phyloP scores from a whole-genome alignment of 2,113 vertebrate genomes.

The Phalacrocorax brasilianus region DNA sequence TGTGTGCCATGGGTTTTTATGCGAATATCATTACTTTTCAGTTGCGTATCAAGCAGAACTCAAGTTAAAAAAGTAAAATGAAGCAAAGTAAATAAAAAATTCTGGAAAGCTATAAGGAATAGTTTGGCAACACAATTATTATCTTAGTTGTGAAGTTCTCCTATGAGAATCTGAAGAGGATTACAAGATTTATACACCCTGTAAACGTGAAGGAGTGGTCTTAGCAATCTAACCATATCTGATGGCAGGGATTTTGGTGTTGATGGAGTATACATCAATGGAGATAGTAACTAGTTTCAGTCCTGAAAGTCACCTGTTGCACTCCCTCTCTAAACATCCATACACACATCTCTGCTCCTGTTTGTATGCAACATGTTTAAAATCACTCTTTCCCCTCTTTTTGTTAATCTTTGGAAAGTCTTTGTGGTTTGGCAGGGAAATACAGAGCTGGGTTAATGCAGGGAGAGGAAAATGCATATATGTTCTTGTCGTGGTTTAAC shows the following conservation, averaged over 20 bases:
- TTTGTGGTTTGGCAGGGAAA: not conserved
- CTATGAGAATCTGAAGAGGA: not conserved
- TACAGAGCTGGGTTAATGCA: fast-evolving
- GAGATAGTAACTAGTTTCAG: not conserved
- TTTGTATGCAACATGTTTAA: not conserved
- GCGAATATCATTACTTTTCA: not conserved
- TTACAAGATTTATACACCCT: not conserved
- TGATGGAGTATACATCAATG: not conserved
- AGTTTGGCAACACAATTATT: not conserved
- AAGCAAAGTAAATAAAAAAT: not conserved
- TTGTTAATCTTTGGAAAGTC: not conserved
- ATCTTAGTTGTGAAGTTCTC: not conserved
- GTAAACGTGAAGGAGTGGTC: not conserved
- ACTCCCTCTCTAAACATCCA: not conserved
- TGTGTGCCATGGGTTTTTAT: not conserved
- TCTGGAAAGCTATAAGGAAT: not conserved
- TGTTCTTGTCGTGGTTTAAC: no score
- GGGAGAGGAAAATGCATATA: not conserved
- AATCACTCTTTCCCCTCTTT: fast-evolving
- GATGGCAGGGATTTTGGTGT: not conserved
- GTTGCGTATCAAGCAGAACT: not conserved
- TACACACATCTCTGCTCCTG: not conserved
- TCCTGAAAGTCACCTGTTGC: not conserved
- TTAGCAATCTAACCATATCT: not conserved
- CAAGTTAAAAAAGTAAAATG: not conserved